A percentile compares a stretch with the other conserved stretches of the same genome.
These are phyloP conservation scores for Hoplodrina blanda DNA, from an alignment of 2,888 invertebrate species.

Conservation along the genomic window DNA sequence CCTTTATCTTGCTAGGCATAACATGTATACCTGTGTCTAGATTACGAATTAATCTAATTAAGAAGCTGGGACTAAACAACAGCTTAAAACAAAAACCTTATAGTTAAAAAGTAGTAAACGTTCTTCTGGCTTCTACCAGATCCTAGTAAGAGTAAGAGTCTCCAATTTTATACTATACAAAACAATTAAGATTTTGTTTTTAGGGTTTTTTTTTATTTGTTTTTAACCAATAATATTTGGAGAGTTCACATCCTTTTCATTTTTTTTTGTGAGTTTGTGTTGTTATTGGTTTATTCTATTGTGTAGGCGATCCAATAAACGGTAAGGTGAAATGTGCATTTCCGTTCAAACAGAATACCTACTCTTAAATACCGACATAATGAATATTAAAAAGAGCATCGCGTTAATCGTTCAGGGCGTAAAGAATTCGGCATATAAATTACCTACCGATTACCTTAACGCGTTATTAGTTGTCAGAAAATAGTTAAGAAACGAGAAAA, in stretches of 20 bases:
- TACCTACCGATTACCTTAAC: slow-evolving; percentile 83
- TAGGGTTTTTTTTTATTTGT: slow-evolving; percentile 10
- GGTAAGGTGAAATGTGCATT: slow-evolving; percentile 83
- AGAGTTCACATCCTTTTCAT: slow-evolving; percentile 62
- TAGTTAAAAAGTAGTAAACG: slow-evolving; percentile 25
- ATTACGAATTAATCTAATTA: slow-evolving; percentile 45
- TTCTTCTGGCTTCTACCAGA: no score
- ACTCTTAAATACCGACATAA: slow-evolving; percentile 38
- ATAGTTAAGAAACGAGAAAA: slow-evolving; percentile 75
- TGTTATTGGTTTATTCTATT: slow-evolving; percentile 75
- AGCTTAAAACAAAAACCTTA: slow-evolving; percentile 7
- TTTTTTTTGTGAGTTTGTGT: slow-evolving; percentile 73
- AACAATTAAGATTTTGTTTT: slow-evolving; percentile 31
- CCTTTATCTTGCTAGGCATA: slow-evolving; percentile 37
- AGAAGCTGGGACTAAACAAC: neutral
- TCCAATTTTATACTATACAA: slow-evolving; percentile 25
- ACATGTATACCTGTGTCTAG: slow-evolving; percentile 23
- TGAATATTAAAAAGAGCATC: slow-evolving; percentile 77
- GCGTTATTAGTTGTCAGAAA: slow-evolving; percentile 80
- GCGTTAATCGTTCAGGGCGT: slow-evolving; percentile 82
- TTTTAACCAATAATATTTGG: slow-evolving; percentile 61
- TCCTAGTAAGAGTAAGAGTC: no score
- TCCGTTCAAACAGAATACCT: slow-evolving; percentile 71
- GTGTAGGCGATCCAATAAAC: slow-evolving; percentile 81
- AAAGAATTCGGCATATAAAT: slow-evolving; percentile 84